These are phyloP conservation scores for Urocynchramus pylzowi DNA, from an alignment of 2,113 vertebrate species.

Conservation along the genomic window DNA sequence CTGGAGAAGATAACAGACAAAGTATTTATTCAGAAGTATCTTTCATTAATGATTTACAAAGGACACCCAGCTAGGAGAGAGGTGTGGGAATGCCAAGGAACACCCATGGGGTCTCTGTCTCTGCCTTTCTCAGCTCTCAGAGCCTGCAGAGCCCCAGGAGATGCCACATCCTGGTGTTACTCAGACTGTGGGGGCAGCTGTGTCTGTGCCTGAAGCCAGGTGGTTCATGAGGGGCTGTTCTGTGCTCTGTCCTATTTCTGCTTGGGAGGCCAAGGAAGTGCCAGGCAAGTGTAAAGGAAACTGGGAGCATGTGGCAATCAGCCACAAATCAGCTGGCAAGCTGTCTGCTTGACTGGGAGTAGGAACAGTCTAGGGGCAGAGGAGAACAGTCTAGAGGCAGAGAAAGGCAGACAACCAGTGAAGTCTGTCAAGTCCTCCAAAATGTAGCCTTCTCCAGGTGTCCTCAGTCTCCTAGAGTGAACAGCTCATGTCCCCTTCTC, in stretches of 20 bases:
- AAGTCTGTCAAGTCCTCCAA: neutral
- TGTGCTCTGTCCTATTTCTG: neutral
- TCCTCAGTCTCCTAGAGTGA: neutral
- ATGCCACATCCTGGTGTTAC: accelerated
- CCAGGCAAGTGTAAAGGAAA: neutral
- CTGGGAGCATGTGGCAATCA: neutral
- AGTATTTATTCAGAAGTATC: neutral
- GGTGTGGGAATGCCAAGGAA: neutral
- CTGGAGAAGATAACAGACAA: neutral
- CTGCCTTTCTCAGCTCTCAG: neutral
- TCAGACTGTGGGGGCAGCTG: neutral
- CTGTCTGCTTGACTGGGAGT: neutral
- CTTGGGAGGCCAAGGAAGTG: neutral
- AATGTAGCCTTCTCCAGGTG: neutral
- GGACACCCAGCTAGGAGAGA: neutral
- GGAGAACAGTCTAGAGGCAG: neutral
- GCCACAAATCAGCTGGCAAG: neutral
- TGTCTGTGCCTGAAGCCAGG: neutral
- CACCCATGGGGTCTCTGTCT: accelerated
- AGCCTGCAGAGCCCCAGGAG: neutral
- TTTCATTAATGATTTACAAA: neutral
- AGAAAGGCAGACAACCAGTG: neutral
- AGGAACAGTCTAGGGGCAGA: neutral
- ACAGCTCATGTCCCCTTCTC: neutral
- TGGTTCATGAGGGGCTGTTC: neutral